Base-by-base conservation (phyloP, 2,888 invertebrate genomes). In the Parasteatoda lunata region DNA sequence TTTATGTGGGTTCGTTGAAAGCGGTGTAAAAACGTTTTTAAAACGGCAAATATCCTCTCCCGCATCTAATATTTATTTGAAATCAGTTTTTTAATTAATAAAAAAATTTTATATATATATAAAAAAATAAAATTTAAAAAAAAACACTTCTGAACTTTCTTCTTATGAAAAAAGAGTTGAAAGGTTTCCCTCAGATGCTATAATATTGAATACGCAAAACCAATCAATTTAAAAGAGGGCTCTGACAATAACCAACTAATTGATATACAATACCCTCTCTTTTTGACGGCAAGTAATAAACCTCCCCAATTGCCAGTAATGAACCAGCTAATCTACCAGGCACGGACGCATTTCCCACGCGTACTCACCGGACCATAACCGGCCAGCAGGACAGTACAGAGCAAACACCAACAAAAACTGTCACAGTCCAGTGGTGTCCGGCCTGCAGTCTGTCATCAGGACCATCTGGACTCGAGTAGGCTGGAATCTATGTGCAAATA, bases 271-370 rank as follows among this genome's bases (percentile, higher is more conserved):
- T 79, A 49, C 49, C 30, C 69, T 30, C 71, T 52, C 54, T 52
- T 83, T 69, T 76, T 77, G 49, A 9, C n/a, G 73, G 49, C 76
- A 77, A 69, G 83, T 65, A 76, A 71, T 85, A 79, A 85, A 76
- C 49, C 80, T 45, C 51, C 59, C 70, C 71, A 71, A 80, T 80
- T 73, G 76, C 80, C 45, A 85, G 85, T 85, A 85, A 85, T 85
- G 85, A 85, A 85, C 79, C 85, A 80, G 75, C 70, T 80, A 80
- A 80, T 80, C 71, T 69, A 70, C 51, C n/a, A n/a, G n/a, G 59
- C 59, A 59, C 59, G 59, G 59, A 30, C 7, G 30, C 51, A 68
- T 49, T 83, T 70, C 77, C 71, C 75, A 76, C 68, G 80, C 48
- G 69, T 30, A n/a, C 51, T 9, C 70, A 15, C 48, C 30, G 48